Evolutionary conservation across 1,140 invertebrate genomes (phyloP).

Genomic region (Papilio glaucus): DNA sequence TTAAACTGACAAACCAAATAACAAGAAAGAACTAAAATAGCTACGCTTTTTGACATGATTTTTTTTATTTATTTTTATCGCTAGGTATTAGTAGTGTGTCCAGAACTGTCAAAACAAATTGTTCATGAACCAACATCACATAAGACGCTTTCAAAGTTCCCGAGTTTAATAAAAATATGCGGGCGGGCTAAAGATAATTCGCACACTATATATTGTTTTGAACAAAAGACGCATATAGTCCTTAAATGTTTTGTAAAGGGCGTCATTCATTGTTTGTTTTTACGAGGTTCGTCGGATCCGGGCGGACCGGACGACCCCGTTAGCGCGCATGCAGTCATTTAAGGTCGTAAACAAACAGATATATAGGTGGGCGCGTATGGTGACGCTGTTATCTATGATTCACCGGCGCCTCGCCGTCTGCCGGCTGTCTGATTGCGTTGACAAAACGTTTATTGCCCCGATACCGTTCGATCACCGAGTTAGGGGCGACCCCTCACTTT

Average conservation of each 20-base stretch:
- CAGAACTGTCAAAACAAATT: background rate
- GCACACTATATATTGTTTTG: constrained; percentile 18
- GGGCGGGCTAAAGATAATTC: constrained; percentile 27
- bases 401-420: constrained; percentile 77
- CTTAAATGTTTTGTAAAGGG: constrained; percentile 26
- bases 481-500: constrained; percentile 47
- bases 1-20: no score
- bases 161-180: constrained; percentile 33
- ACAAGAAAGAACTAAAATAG: no score
- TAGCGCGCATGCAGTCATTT: constrained; percentile 63
- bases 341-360: constrained; percentile 76
- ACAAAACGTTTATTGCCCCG: constrained; percentile 63
- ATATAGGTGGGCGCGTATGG: constrained; percentile 70
- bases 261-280: constrained; percentile 52
- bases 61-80: no score
- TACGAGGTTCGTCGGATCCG: constrained; percentile 54
- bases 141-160: constrained; percentile 25
- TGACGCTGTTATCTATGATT: constrained; percentile 72
- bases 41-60: no score
- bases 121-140: background rate
- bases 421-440: constrained; percentile 67
- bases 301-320: constrained; percentile 54
- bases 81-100: no score
- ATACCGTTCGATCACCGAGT: constrained; percentile 47
- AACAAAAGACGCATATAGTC: constrained; percentile 29